Conservation (phyloP, 30 jellyfish, hydroid and myxozoan species). For the Turritopsis dohrnii region DNA sequence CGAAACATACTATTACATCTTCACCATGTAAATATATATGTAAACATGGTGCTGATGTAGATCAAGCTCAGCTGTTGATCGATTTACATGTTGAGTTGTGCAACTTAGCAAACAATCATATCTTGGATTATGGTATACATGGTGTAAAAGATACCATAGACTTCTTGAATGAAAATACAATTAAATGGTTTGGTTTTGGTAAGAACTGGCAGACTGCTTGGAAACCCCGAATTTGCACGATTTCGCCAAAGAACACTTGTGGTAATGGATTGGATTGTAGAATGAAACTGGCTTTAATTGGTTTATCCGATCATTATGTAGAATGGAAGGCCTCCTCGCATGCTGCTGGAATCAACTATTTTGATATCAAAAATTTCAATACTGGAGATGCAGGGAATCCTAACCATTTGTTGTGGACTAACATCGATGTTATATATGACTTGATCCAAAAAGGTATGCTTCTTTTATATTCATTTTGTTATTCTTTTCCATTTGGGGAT, state of each 20-base stretch:
- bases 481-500: not conserved
- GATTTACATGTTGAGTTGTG: not conserved
- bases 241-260: not conserved
- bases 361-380: constrained; percentile 21
- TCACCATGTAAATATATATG: constrained; percentile 7
- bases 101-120: constrained; percentile 33
- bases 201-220: constrained; percentile 30
- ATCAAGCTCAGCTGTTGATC: constrained; percentile 17
- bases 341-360: constrained; percentile 31
- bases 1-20: not conserved
- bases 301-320: constrained; percentile 41
- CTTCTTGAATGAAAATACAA: constrained; percentile 4
- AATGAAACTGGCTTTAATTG: constrained; percentile 30
- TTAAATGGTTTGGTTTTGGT: constrained; percentile 44
- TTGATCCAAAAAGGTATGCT: constrained; percentile 26
- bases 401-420: constrained; percentile 15
- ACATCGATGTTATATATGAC: constrained; percentile 19
- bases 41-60: not conserved
- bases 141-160: constrained; percentile 33
- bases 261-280: not conserved
- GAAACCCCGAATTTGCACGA: constrained; percentile 28
- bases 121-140: constrained; percentile 29
- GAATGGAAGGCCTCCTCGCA: constrained; percentile 37
- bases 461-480: not conserved
- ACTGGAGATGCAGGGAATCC: constrained; percentile 23